phyloP scores from a whole-genome alignment of 2,797 vertebrate genomes.

The Sebastes taczanowskii region DNA sequence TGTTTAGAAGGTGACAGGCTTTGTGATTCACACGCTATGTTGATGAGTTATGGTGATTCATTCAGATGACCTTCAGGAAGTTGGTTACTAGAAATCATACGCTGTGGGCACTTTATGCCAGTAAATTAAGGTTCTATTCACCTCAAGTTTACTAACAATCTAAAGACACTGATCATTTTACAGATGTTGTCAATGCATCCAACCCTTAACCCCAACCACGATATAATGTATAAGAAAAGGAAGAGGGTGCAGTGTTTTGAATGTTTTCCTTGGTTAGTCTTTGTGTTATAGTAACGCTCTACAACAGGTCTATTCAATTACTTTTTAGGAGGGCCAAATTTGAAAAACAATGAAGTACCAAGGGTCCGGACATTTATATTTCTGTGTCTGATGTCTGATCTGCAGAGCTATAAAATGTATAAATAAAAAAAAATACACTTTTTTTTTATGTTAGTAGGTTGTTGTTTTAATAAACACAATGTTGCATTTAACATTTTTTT shows the following conservation, averaged over 20 bases:
- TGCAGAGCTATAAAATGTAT: no score
- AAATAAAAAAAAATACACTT: no score
- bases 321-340: no score
- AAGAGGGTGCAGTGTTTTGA: background rate
- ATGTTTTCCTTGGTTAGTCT: background rate
- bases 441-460: no score
- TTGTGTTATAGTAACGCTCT: background rate
- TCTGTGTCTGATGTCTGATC: no score
- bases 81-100: constrained; percentile 14
- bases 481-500: no score
- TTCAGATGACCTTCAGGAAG: constrained; percentile 48
- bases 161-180: background rate
- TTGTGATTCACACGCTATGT: constrained; percentile 46
- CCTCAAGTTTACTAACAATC: background rate
- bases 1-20: constrained; percentile 43
- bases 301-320: no score
- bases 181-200: background rate
- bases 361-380: no score
- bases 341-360: no score
- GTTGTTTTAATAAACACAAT: no score
- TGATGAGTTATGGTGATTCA: constrained; percentile 49
- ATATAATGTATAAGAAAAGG: background rate
- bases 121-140: background rate
- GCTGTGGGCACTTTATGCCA: background rate
- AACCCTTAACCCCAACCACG: background rate